These are phyloP conservation scores for Ectemnius cavifrons DNA, from an alignment of 2,888 invertebrate species.

Conservation along the genomic window DNA sequence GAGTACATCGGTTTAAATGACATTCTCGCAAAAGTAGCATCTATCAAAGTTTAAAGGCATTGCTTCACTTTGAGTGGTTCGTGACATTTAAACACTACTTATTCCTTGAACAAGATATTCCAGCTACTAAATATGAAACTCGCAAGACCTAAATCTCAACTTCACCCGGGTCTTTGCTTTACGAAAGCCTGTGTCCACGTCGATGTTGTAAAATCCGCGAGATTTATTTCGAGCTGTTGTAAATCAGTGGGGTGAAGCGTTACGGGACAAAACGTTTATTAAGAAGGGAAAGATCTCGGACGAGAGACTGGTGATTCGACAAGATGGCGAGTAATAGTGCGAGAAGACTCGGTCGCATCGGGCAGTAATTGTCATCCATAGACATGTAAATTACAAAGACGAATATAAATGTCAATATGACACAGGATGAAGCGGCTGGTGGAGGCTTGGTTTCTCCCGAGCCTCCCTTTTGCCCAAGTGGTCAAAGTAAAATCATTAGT, in stretches of 20 bases:
- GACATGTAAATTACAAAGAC: conserved; percentile 76
- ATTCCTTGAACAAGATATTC: no score
- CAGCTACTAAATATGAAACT: no score
- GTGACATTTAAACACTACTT: no score
- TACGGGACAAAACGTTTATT: conserved; percentile 38
- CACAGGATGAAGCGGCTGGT: conserved; percentile 61
- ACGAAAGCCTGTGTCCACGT: no score
- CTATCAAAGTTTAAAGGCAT: no score
- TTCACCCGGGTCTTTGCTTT: no score
- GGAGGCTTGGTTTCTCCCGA: conserved; percentile 36
- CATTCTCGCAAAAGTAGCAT: no score
- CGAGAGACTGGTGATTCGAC: conserved; percentile 28
- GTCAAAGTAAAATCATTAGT: conserved; percentile 79
- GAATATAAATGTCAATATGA: conserved; percentile 78
- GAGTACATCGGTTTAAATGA: no score
- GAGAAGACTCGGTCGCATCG: conserved; percentile 34
- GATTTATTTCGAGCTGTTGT: conserved; percentile 16
- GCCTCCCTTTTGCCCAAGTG: conserved; percentile 63
- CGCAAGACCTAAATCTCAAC: no score
- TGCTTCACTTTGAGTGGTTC: no score
- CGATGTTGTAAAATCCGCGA: neutral
- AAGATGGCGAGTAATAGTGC: conserved; percentile 53
- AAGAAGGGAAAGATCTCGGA: conserved; percentile 41
- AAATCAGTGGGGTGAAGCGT: conserved; percentile 26
- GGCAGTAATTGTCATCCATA: conserved; percentile 74